phyloP scores from a whole-genome alignment of 2,797 vertebrate genomes.

The Spheniscus humboldti region DNA sequence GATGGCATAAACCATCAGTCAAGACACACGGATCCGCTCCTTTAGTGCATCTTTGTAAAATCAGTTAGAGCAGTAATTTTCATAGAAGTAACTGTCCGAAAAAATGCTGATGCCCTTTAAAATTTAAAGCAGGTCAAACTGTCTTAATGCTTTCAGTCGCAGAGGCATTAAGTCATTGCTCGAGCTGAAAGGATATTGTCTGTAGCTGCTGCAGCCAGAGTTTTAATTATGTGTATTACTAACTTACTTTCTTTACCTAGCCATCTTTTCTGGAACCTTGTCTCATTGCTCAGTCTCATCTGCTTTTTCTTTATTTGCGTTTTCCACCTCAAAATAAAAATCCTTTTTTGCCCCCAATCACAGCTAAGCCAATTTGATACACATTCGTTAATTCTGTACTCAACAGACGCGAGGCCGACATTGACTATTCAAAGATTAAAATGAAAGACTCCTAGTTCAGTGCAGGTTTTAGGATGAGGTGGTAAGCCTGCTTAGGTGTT shows the following conservation, averaged over 20 bases:
- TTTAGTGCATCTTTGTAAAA: not conserved
- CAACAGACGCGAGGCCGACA: not conserved
- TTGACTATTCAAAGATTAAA: constrained; percentile 17
- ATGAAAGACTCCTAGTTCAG: not conserved
- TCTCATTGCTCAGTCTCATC: constrained; percentile 57
- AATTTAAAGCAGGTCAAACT: not conserved
- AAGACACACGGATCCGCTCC: not conserved
- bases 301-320: constrained; percentile 58
- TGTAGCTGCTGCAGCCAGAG: not conserved
- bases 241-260: constrained; percentile 31
- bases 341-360: not conserved
- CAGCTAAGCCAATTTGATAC: constrained; percentile 10
- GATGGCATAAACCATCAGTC: not conserved
- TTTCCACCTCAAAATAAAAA: constrained; percentile 27
- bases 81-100: not conserved
- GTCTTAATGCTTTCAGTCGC: not conserved
- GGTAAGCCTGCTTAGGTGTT: not conserved
- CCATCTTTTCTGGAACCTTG: constrained; percentile 49
- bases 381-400: not conserved
- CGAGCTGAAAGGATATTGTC: constrained; percentile 57
- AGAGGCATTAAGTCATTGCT: constrained; percentile 8
- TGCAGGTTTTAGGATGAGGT: not conserved
- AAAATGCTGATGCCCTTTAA: not conserved
- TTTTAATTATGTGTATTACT: not conserved
- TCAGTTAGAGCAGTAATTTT: not conserved